Evolutionary conservation across 1,140 invertebrate genomes (phyloP).

Genomic region (Triops longicaudatus): DNA sequence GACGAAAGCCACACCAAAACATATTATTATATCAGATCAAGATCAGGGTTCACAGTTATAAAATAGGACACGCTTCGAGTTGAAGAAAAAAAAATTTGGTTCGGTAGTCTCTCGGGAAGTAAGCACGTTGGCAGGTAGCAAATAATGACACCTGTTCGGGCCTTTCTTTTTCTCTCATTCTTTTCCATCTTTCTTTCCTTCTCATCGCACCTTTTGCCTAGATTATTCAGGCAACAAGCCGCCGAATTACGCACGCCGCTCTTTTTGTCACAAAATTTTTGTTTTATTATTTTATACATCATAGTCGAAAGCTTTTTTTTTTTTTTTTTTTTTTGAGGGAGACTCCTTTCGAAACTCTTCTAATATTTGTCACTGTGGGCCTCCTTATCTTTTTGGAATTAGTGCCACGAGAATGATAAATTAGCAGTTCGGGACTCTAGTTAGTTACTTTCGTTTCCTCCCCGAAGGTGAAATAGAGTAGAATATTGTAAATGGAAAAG

Average conservation of each 20-base stretch:
- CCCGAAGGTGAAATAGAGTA: too few relatives aligned
- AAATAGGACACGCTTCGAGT: too few relatives aligned
- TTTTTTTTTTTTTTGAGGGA: background rate
- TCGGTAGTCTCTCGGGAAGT: background rate
- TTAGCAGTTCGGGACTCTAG: background rate
- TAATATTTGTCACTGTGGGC: too few relatives aligned
- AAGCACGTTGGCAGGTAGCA: constrained; percentile 5
- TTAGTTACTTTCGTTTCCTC: background rate
- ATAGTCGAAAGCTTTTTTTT: background rate
- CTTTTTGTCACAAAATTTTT: background rate
- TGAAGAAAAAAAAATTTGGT: background rate
- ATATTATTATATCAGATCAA: too few relatives aligned
- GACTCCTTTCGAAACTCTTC: too few relatives aligned
- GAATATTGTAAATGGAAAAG: background rate
- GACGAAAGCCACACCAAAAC: too few relatives aligned
- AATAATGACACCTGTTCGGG: background rate
- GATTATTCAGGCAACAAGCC: background rate
- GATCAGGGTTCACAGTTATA: too few relatives aligned
- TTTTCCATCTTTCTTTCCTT: background rate
- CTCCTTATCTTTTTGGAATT: too few relatives aligned
- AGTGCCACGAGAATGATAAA: background rate
- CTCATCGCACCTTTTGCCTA: background rate
- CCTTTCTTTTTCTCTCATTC: background rate
- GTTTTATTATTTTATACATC: background rate
- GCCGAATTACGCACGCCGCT: background rate